These are phyloP conservation scores for Rhinatrema bivittatum DNA, from an alignment of 2,797 vertebrate genomes.

Conservation along the genomic window DNA sequence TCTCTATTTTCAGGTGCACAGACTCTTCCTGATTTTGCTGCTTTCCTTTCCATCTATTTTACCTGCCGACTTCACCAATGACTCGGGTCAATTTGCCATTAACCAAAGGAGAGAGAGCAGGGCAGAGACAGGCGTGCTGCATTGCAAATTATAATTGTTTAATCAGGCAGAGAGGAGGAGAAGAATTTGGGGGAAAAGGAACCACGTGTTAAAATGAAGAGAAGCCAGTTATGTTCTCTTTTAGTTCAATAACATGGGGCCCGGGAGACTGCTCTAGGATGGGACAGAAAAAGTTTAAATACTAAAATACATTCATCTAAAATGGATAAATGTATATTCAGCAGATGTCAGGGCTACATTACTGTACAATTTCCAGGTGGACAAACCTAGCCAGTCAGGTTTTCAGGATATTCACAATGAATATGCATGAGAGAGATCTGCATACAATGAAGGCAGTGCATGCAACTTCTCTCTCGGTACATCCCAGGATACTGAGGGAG, in stretches of 20 bases:
- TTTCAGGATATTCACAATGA: no score
- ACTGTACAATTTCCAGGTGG: no score
- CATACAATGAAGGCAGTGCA: no score
- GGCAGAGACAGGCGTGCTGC: neutral
- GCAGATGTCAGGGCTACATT: constrained; percentile 14
- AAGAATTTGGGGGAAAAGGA: constrained; percentile 5
- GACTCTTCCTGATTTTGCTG: no score
- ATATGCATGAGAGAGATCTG: no score
- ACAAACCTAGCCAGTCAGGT: no score
- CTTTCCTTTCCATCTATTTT: no score
- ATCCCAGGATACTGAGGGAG: no score
- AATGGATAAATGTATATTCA: constrained; percentile 12
- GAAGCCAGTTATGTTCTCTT: constrained; percentile 19
- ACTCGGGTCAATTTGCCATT: constrained; percentile 1
- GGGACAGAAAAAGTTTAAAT: constrained; percentile 25
- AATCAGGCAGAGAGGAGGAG: constrained; percentile 10
- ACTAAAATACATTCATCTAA: constrained; percentile 23
- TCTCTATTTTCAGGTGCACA: no score
- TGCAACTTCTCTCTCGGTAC: no score
- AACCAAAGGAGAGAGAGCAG: constrained; percentile 14
- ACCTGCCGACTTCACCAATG: no score
- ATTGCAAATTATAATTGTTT: constrained; percentile 20
- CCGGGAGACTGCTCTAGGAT: constrained; percentile 24
- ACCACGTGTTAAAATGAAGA: constrained; percentile 23
- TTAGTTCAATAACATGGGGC: constrained; percentile 14